These are phyloP conservation scores for Podiceps cristatus DNA, from an alignment of 2,113 vertebrate species.

Conservation along the genomic window DNA sequence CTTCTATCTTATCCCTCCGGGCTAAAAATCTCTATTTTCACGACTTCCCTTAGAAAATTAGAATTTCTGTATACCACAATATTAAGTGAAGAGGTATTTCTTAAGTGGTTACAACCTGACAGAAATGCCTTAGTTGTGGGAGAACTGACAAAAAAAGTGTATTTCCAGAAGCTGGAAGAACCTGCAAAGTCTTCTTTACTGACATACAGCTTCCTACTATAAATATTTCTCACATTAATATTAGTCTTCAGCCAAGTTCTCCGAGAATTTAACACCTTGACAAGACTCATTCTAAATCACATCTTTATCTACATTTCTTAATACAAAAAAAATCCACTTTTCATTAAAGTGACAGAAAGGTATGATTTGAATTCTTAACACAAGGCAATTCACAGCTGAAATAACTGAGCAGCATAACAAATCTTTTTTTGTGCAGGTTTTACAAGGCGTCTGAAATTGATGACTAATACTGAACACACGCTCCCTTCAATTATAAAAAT, in stretches of 20 bases:
- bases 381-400: conserved; percentile 28
- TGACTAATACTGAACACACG: background rate
- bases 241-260: conserved; percentile 39
- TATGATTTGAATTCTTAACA: conserved; percentile 57
- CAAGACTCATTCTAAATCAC: conserved; percentile 73
- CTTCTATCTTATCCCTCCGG: conserved; percentile 54
- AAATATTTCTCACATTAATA: conserved; percentile 64
- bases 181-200: background rate
- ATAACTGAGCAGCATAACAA: background rate
- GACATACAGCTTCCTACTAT: conserved; percentile 48
- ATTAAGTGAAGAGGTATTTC: conserved; percentile 63
- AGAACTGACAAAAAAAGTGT: conserved; percentile 54
- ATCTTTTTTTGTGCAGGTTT: background rate
- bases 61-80: conserved; percentile 58
- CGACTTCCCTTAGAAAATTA: conserved; percentile 68
- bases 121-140: conserved; percentile 47
- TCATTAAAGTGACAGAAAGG: conserved; percentile 62
- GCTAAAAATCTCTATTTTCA: conserved; percentile 69
- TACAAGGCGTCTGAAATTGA: background rate
- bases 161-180: conserved; percentile 33
- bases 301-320: conserved; percentile 67
- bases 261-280: conserved; percentile 57
- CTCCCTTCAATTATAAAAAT: background rate
- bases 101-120: conserved; percentile 56
- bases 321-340: conserved; percentile 59